Percentiles rank a stretch among this genome's conserved stretches.
Evolutionary conservation across 1,140 invertebrate genomes (phyloP).

Genomic region (Drosophila lini): DNA sequence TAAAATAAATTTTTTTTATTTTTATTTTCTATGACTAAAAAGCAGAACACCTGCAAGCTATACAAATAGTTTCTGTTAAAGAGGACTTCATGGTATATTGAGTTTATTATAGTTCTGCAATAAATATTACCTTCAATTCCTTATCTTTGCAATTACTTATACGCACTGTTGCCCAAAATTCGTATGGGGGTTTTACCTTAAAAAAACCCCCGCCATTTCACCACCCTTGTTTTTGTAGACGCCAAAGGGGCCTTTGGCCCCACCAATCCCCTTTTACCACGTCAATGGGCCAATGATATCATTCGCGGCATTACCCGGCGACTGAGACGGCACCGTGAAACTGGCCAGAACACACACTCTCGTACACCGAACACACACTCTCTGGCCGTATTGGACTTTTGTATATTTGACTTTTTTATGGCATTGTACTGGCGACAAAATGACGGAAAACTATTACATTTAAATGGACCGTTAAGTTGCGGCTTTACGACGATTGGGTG

Average conservation of each 20-base stretch:
- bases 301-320: slow-evolving; percentile 57
- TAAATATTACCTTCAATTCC: not conserved
- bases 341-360: slow-evolving; percentile 51
- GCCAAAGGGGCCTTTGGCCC: not conserved
- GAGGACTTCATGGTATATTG: not conserved
- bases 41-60: too few species aligned
- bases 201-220: not conserved
- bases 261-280: slow-evolving; percentile 22
- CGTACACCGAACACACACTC: not conserved
- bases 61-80: not conserved
- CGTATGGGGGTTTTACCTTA: not conserved
- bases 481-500: slow-evolving; percentile 46
- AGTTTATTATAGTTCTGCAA: not conserved
- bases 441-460: slow-evolving; percentile 64
- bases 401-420: slow-evolving; percentile 54
- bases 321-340: slow-evolving; percentile 44
- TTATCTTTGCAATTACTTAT: not conserved
- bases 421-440: slow-evolving; percentile 57
- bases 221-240: not conserved
- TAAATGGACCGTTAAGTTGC: slow-evolving; percentile 47
- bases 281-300: slow-evolving; percentile 64
- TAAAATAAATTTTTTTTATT: too few species aligned
- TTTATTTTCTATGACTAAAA: too few species aligned
- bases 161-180: not conserved
- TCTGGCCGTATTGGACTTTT: slow-evolving; percentile 14